Percentiles rank a stretch among this genome's conserved stretches.
phyloP scores from a whole-genome alignment of 2,113 vertebrate species.

The Ictalurus punctatus region DNA sequence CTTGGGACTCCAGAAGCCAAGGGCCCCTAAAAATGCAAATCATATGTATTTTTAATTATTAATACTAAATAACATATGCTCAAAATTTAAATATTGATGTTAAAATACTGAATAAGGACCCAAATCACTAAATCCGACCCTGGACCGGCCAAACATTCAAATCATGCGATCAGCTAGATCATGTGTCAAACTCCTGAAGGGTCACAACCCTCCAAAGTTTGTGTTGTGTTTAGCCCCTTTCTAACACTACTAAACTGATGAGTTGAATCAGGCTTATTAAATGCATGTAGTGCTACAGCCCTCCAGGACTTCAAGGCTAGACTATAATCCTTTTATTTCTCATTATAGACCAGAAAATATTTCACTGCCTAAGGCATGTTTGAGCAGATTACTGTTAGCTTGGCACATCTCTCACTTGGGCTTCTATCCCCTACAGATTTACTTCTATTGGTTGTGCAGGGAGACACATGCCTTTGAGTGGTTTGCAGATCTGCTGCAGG shows the following conservation, averaged over 20 bases:
- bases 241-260: not conserved
- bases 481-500: slow-evolving; percentile 86
- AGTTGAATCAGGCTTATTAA: not conserved
- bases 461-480: slow-evolving; percentile 89
- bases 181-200: not conserved
- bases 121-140: too few relatives aligned
- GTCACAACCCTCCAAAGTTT: not conserved
- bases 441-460: slow-evolving; percentile 93
- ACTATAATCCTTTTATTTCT: not conserved
- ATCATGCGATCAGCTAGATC: not conserved
- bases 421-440: slow-evolving; percentile 77
- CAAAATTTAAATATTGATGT: too few relatives aligned
- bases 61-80: too few relatives aligned
- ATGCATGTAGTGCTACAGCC: not conserved
- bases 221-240: not conserved
- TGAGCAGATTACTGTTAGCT: not conserved
- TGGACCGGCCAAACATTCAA: not conserved
- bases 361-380: not conserved
- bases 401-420: not conserved
- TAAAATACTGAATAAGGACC: too few relatives aligned
- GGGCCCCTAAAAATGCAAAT: too few relatives aligned
- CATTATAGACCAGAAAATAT: not conserved
- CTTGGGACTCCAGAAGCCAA: too few relatives aligned
- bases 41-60: too few relatives aligned
- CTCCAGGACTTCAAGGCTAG: not conserved